Conservation (phyloP, 2,113 vertebrate species). For the Carassius gibelio region DNA sequence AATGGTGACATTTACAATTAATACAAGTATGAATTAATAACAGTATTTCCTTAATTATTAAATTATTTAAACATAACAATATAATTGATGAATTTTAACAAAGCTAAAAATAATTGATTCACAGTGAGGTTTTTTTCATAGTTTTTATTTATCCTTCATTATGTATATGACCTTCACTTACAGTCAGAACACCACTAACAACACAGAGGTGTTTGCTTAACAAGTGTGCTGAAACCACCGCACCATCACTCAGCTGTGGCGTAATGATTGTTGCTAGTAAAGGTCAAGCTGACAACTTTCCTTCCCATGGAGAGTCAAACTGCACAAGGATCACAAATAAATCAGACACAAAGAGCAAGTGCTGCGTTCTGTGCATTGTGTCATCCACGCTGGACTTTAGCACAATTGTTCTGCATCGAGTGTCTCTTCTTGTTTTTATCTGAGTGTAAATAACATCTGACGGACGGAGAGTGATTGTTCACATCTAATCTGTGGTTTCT, state of each 20-base stretch:
- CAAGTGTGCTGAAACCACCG: background rate
- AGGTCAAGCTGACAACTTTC: conserved; percentile 20
- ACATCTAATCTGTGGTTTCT: background rate
- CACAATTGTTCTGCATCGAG: background rate
- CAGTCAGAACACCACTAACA: background rate
- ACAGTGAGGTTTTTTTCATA: background rate
- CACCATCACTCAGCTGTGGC: background rate
- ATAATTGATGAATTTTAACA: background rate
- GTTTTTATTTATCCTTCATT: conserved; percentile 1
- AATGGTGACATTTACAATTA: background rate
- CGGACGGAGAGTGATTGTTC: background rate
- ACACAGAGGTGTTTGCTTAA: background rate
- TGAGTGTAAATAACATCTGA: background rate
- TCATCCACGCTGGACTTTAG: background rate
- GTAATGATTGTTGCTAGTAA: background rate
- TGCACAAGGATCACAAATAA: background rate
- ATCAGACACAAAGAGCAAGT: background rate
- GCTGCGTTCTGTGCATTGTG: background rate
- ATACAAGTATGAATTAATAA: too few relatives aligned
- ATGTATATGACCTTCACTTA: background rate
- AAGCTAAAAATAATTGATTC: background rate
- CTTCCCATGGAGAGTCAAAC: background rate
- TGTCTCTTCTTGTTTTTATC: conserved; percentile 4
- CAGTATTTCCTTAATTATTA: too few relatives aligned
- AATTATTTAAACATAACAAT: too few relatives aligned